A percentile compares a stretch with the other conserved stretches of the same genome.
These are phyloP conservation scores for Pluvialis apricaria DNA, from an alignment of 2,113 vertebrate species.

Conservation along the genomic window DNA sequence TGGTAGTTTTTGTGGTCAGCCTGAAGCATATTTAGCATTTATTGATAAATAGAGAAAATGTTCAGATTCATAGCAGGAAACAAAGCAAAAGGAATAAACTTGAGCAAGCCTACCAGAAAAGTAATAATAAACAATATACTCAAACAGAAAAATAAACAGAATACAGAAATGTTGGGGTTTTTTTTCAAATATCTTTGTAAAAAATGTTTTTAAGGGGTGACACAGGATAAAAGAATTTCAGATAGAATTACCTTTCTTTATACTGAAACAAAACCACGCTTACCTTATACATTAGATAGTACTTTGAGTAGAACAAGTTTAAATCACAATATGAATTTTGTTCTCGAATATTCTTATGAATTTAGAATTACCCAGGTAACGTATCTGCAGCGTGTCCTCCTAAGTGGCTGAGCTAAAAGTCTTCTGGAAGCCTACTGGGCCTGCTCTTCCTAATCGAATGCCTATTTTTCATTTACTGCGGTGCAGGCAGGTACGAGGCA, in stretches of 20 bases:
- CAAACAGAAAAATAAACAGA: neutral
- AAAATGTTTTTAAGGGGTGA: neutral
- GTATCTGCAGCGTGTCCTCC: neutral
- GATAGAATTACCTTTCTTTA: neutral
- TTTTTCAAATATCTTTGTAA: neutral
- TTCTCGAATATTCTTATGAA: neutral
- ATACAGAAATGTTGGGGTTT: accelerated
- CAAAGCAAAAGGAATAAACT: neutral
- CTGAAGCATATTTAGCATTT: neutral
- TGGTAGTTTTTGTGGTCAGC: neutral
- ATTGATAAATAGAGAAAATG: neutral
- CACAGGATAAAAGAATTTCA: neutral
- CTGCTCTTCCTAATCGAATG: neutral
- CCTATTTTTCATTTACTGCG: neutral
- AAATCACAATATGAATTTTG: neutral
- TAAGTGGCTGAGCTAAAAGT: neutral
- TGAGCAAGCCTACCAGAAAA: neutral
- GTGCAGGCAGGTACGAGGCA: neutral
- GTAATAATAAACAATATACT: neutral
- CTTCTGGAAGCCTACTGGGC: neutral
- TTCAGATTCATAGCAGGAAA: neutral
- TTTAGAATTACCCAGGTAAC: neutral
- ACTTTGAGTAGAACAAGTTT: neutral
- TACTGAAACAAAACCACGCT: neutral
- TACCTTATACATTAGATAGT: neutral